Evolutionary conservation across 2,888 invertebrate species (phyloP).

Genomic region (Amphimallon solstitiale): DNA sequence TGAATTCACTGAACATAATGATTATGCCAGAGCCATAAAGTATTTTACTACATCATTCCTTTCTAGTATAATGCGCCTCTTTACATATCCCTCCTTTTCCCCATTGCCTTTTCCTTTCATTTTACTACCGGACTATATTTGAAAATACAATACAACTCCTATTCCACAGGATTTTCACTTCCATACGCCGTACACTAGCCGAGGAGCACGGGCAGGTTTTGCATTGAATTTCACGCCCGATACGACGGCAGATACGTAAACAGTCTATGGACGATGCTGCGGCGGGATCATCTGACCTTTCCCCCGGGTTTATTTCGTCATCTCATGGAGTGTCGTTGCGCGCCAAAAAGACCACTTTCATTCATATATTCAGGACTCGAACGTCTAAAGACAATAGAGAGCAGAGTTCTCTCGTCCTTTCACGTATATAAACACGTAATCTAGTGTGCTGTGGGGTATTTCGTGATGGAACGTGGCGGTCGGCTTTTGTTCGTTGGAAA

Average conservation of each 20-base stretch:
- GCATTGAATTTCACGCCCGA: slow-evolving; percentile 14
- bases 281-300: slow-evolving; percentile 15
- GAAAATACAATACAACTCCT: slow-evolving; percentile 3
- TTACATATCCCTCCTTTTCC: not conserved
- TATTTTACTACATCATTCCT: not conserved
- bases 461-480: slow-evolving; percentile 30
- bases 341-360: slow-evolving; percentile 26
- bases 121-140: slow-evolving; percentile 13
- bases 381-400: slow-evolving; percentile 28
- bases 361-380: slow-evolving; percentile 27
- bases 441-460: slow-evolving; percentile 27
- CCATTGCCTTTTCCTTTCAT: slow-evolving; percentile 9
- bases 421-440: slow-evolving; percentile 13
- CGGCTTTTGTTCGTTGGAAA: slow-evolving; percentile 25
- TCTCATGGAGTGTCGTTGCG: slow-evolving; percentile 20
- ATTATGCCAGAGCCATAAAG: too few relatives aligned
- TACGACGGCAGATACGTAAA: too few relatives aligned
- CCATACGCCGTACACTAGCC: slow-evolving; percentile 5
- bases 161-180: slow-evolving; percentile 16
- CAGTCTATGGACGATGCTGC: not conserved
- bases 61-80: not conserved
- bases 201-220: slow-evolving; percentile 6
- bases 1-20: too few relatives aligned
- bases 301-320: slow-evolving; percentile 23
- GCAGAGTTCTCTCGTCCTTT: not conserved